A percentile compares a stretch with the other conserved stretches of the same genome.
Conservation (phyloP, 1,140 invertebrate species). For the Hyposmocoma kahamanoa region DNA sequence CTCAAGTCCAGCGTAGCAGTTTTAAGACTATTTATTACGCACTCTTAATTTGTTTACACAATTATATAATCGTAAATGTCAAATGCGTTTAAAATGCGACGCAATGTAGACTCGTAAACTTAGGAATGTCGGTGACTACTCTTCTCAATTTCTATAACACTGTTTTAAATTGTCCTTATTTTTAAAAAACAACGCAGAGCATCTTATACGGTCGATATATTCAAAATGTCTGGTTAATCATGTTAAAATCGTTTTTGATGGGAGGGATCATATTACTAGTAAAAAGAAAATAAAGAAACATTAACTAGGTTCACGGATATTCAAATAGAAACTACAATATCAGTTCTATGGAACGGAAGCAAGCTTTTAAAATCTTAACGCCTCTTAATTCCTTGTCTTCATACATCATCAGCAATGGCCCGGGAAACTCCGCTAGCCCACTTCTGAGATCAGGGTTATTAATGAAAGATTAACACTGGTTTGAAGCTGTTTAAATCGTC, state of each 20-base stretch:
- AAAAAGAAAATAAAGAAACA: too few relatives aligned
- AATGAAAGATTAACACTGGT: too few relatives aligned
- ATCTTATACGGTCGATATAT: neutral
- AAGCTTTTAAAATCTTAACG: too few relatives aligned
- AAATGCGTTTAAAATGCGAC: conserved; percentile 10
- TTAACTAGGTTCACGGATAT: neutral
- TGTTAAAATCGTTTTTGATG: neutral
- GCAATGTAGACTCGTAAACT: conserved; percentile 15
- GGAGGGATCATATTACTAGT: too few relatives aligned
- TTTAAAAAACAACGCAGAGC: neutral
- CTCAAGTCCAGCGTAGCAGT: neutral
- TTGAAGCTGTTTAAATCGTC: too few relatives aligned
- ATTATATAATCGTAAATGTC: conserved; percentile 3
- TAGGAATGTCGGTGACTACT: conserved; percentile 1
- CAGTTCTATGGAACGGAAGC: too few relatives aligned
- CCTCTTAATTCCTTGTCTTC: too few relatives aligned
- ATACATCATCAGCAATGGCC: too few relatives aligned
- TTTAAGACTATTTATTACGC: neutral
- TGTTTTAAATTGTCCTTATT: neutral
- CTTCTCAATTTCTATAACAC: neutral
- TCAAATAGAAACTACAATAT: too few relatives aligned
- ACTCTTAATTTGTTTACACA: neutral
- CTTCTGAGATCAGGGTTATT: too few relatives aligned
- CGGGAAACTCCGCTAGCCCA: too few relatives aligned
- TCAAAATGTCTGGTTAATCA: neutral